These are phyloP conservation scores for Scaptomyza hsui DNA, from an alignment of 1,140 invertebrate species.

Conservation along the genomic window DNA sequence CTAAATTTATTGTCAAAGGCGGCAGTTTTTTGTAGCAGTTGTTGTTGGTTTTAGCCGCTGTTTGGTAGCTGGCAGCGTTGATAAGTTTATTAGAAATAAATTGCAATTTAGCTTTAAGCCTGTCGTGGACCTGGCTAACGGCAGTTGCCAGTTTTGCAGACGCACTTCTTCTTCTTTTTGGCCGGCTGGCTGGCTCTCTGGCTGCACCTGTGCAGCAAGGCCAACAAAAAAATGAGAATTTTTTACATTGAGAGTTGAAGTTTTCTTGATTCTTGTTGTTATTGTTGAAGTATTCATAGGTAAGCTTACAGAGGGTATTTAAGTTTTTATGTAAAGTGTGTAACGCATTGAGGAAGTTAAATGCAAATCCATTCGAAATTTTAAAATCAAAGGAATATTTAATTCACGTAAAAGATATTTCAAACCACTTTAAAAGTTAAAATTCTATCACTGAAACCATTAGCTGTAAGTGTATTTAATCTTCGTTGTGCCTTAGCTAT, in stretches of 20 bases:
- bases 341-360: no score
- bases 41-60: conserved; percentile 23
- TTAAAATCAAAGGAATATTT: no score
- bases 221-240: conserved; percentile 8
- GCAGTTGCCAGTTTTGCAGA: conserved; percentile 34
- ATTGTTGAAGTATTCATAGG: neutral
- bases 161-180: conserved; percentile 27
- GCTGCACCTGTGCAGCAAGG: conserved; percentile 6
- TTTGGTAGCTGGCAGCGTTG: conserved; percentile 71
- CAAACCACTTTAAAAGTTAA: no score
- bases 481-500: neutral
- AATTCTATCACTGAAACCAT: no score
- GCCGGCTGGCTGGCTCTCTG: conserved; percentile 10
- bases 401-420: no score
- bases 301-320: neutral
- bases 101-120: conserved; percentile 69
- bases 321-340: no score
- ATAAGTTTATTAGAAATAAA: conserved; percentile 83
- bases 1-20: conserved; percentile 64
- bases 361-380: no score
- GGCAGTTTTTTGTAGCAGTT: neutral
- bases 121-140: conserved; percentile 21
- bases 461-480: neutral
- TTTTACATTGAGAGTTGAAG: conserved; percentile 1
- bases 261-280: neutral